These are phyloP conservation scores for Pachyramphus minor DNA, from an alignment of 2,113 vertebrate genomes.

Conservation along the genomic window DNA sequence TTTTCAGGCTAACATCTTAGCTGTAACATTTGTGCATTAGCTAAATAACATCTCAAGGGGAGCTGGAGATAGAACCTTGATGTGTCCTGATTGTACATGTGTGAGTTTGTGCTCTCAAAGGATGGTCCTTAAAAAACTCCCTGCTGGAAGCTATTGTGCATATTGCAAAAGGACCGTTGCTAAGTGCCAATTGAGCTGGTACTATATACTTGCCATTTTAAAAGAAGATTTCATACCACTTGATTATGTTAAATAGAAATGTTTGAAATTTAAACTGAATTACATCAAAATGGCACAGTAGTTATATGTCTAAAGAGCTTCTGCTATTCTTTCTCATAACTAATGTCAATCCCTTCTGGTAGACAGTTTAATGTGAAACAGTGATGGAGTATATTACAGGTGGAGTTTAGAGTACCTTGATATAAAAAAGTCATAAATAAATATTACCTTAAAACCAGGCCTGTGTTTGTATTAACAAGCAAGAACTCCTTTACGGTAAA, in stretches of 20 bases:
- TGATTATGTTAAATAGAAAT: constrained; percentile 86
- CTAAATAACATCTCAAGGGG: constrained; percentile 81
- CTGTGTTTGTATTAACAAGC: constrained; percentile 43
- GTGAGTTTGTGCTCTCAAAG: constrained; percentile 78
- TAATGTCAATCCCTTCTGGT: constrained; percentile 69
- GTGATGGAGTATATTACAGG: constrained; percentile 41
- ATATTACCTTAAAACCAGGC: constrained; percentile 10
- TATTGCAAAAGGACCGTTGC: constrained; percentile 76
- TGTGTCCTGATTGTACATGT: constrained; percentile 78
- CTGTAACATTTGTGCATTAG: constrained; percentile 77
- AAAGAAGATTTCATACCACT: constrained; percentile 81
- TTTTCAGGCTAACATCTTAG: constrained; percentile 68
- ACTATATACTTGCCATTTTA: constrained; percentile 81
- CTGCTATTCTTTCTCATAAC: constrained; percentile 63
- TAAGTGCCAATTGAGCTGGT: constrained; percentile 82
- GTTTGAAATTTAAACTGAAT: constrained; percentile 82
- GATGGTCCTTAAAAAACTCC: constrained; percentile 78
- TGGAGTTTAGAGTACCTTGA: constrained; percentile 18
- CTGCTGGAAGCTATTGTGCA: constrained; percentile 81
- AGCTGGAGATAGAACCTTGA: constrained; percentile 76
- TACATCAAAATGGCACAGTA: constrained; percentile 80
- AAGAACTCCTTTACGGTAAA: not conserved
- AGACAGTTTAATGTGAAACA: constrained; percentile 69
- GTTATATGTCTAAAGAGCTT: constrained; percentile 74
- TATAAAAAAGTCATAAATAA: constrained; percentile 49